Conservation (phyloP, 2,113 vertebrate genomes). For the Pteropus alecto region DNA sequence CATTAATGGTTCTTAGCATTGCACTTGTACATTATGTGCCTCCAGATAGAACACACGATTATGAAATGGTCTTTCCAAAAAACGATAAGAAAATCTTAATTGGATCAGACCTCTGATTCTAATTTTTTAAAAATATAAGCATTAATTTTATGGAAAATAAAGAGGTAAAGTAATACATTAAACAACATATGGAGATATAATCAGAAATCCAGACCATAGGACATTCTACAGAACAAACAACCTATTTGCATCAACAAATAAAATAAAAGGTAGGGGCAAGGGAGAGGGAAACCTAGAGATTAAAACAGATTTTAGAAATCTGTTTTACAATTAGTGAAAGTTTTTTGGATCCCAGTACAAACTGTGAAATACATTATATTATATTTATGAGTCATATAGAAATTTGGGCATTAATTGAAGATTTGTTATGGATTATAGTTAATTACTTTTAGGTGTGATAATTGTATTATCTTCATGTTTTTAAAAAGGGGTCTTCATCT, state of each 20-base stretch:
- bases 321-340: neutral
- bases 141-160: conserved; percentile 14
- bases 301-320: neutral
- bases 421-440: conserved; percentile 37
- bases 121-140: conserved; percentile 13
- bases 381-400: conserved; percentile 9
- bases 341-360: neutral
- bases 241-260: neutral
- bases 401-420: conserved; percentile 30
- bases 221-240: neutral
- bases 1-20: neutral
- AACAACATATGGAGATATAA: neutral
- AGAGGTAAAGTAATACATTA: neutral
- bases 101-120: neutral
- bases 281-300: neutral
- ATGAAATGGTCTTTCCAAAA: neutral
- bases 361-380: neutral
- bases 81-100: neutral
- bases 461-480: neutral
- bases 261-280: neutral
- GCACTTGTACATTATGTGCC: neutral
- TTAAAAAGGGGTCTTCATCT: neutral
- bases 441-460: neutral
- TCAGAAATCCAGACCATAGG: neutral
- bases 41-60: neutral